Percentiles rank a stretch among this genome's conserved stretches.
phyloP scores from a whole-genome alignment of 2,888 invertebrate species.

The Oxycera nigricornis region DNA sequence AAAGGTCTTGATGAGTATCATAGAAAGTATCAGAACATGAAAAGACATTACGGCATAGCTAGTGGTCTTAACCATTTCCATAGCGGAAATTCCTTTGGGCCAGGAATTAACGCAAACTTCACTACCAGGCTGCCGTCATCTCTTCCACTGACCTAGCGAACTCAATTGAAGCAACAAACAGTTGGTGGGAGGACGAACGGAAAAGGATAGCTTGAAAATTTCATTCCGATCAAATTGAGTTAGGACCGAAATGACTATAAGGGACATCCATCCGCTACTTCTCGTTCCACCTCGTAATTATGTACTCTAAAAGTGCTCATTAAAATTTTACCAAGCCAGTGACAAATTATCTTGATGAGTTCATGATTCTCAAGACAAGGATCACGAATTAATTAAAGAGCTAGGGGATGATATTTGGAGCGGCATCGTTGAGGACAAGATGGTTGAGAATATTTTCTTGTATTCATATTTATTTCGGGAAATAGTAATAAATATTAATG shows the following conservation, averaged over 20 bases:
- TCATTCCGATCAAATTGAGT: not conserved
- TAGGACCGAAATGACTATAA: not conserved
- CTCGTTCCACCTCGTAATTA: constrained; percentile 5
- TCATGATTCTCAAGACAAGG: constrained; percentile 28
- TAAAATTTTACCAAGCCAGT: constrained; percentile 26
- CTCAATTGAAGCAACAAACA: not conserved
- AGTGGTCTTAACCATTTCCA: too few species aligned
- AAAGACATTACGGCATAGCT: too few species aligned
- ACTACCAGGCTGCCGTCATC: not conserved
- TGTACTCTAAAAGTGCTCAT: not conserved
- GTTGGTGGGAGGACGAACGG: not conserved
- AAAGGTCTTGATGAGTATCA: not conserved
- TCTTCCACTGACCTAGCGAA: not conserved
- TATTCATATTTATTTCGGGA: not conserved
- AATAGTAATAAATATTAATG: constrained; percentile 1
- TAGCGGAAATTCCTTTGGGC: not conserved
- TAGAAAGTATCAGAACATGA: not conserved
- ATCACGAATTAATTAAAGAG: constrained; percentile 21
- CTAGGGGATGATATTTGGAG: not conserved
- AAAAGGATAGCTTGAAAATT: not conserved
- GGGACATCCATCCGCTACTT: not conserved
- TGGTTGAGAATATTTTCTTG: not conserved
- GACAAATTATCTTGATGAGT: constrained; percentile 36
- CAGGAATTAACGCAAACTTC: not conserved
- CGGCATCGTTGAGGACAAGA: not conserved